Base-by-base conservation (phyloP, 1,140 invertebrate species). In the Scaptomyza montana region DNA sequence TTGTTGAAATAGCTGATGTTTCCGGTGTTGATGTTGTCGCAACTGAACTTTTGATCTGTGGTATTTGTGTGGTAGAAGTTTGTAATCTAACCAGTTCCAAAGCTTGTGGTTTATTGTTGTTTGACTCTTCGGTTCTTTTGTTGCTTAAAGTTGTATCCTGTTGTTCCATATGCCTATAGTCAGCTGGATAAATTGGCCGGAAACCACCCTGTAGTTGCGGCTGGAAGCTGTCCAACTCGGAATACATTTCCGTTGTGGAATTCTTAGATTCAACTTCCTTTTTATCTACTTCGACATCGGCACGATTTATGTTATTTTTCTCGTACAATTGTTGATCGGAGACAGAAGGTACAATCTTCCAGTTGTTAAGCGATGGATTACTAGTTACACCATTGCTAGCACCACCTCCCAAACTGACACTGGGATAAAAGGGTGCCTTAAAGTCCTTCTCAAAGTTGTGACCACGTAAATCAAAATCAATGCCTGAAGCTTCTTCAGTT, bases 381-480 rank as follows among this genome's bases (percentile, higher is more conserved):
- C 50, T 39, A 2, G 67, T 60, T 16, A 89, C 80, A 41, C 76
- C 51, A 43, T 56, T 77, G 53, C 92, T 49, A 39, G 56, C 78
- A 54, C 92, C 92, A 0, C 92, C 92, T 5, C 80, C 90, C 0
- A 94, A 92, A 53, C 94, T 95, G 1, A 94, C 91, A 78, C 95
- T 95, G 0, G 95, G 94, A 8, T 95, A 93, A 66, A 96, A 96
- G 0, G 95, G 95, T 1, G 95, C 95, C 93, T 95, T 94, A 63
- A 95, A 95, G 74, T 94, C 94, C 66, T 94, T 93, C 53, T 92
- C 89, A 39, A 76, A 86, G 49, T 91, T 91, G 43, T 92, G 91
- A 2, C 81, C 91, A 7, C 91, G 80, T 51, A 89, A 64, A 75
- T 89, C 89, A n/a, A 89, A 80, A 8, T 90, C 92, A 5, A 75